These are phyloP conservation scores for Ochotona curzoniae DNA, from an alignment of 2,113 vertebrate genomes.

Conservation along the genomic window DNA sequence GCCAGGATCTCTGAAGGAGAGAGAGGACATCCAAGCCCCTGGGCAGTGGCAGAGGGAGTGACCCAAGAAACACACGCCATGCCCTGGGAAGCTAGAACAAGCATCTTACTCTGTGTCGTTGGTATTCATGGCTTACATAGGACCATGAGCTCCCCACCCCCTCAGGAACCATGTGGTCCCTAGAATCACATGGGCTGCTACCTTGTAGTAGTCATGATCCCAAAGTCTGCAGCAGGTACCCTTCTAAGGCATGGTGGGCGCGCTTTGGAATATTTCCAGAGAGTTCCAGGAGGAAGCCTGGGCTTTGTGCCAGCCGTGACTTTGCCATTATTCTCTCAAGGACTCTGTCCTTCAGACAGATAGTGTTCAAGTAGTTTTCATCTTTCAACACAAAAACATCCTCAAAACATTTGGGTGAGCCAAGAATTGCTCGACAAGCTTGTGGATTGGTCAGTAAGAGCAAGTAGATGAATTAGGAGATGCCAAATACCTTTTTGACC, in stretches of 20 bases:
- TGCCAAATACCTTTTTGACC: background rate
- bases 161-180: background rate
- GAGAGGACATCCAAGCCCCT: no score
- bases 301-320: background rate
- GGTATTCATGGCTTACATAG: background rate
- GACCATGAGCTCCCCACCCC: background rate
- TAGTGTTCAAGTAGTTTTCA: background rate
- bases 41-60: background rate
- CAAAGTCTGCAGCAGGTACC: background rate
- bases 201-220: background rate
- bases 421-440: background rate
- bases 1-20: background rate
- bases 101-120: background rate
- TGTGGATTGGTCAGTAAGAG: background rate
- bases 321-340: background rate
- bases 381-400: background rate
- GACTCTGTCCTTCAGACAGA: background rate
- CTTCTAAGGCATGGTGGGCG: background rate
- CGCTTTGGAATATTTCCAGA: background rate
- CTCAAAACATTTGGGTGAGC: background rate
- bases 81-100: background rate
- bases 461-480: background rate
- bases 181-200: background rate
- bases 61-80: background rate
- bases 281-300: background rate